Base-by-base conservation (phyloP, 2,888 invertebrate genomes). In the Latrodectus hesperus region DNA sequence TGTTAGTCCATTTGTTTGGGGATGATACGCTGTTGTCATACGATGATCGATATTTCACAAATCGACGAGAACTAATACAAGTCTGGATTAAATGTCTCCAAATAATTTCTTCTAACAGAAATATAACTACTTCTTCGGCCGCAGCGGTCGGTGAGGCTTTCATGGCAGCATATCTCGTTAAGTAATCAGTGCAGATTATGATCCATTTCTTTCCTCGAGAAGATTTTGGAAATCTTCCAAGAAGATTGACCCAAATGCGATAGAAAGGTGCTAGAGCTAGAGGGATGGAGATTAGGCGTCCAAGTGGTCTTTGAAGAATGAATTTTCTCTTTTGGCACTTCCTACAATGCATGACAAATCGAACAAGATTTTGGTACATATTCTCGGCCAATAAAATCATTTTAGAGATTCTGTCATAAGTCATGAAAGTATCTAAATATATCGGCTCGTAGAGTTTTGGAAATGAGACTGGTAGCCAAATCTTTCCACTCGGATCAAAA, bases 301-400 rank as follows among this genome's bases (percentile, higher is more conserved):
- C 87, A n/a, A 76, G 10, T 49, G 64, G 70, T n/a, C 17, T 2
- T 12, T 38, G 65, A 11, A 51, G 17, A 14, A 70, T 70, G 8
- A 16, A 49, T 68, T 88, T 85, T 65, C 67, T 73, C 16, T 26
- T 53, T 70, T 85, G 88, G 17, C 84, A 85, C 16, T 72, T 49
- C 10, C 9, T 1, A 55, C 85, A 80, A n/a, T 53, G 38, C 26
- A 53, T 49, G 1, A 80, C 76, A 49, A 71, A 88, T 14, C 51
- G 60, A 51, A 4, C 6, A 1, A 89, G 55, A 17, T 82, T 71
- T 17, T 26, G 16, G 83, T 22, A 1, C 22, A 1, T 1, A 22
- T 22, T 75, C 12, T 26, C 49, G 68, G 72, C n/a, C 68, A 86
- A 38, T 64, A 67, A 67, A 74, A 89, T n/a, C 84, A n/a, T 49